Evolutionary conservation across 2,888 invertebrate species (phyloP), one percentile per base, ranked within the genome.

Genomic region (Parnassius glacialis): DNA sequence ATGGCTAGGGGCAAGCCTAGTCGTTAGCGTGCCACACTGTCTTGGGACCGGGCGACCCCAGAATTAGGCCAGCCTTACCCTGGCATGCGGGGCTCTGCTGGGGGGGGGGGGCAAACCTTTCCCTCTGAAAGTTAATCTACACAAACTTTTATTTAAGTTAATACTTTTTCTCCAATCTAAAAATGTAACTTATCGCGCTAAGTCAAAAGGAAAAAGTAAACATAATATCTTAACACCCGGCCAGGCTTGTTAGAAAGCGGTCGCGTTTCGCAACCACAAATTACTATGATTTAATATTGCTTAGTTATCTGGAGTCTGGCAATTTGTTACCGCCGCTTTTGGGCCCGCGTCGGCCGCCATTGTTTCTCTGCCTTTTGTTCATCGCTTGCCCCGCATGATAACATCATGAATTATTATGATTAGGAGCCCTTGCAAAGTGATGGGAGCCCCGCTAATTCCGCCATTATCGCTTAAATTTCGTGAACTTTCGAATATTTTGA

Each of bases 251-350:
- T 75, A 75, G 73, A 81, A 83, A 80, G 83, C 84, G 85, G 80
- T 79, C 81, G 79, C 79, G 87, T 83, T 81, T 84, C 84, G 84
- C 83, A 80, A 79, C 86, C 88, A 88, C 89, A 90, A 90, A 91
- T 90, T 90, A 88, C 87, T 90, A 88, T 90, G 90, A 91, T 90
- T 91, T 90, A 90, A 90, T 90, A 91, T 90, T 89, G 88, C 89
- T 87, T 89, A 90, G 90, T 90, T 91, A 91, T 91, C 90, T 90
- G 86, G 74, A 85, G 84, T 85, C 72, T 80, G 85, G 87, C 89
- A 90, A 90, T 91, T 91, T 90, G 90, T 90, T 88, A 87, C 87
- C 81, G 84, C 81, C 82, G 78, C 81, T 84, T 83, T 76, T 77
- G 78, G 80, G 69, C 76, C 82, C 85, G 79, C 80, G 84, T 77